Percentiles rank a stretch among this genome's conserved stretches.
Conservation (phyloP, 2,888 invertebrate species). For the Trachelus troglodyta region DNA sequence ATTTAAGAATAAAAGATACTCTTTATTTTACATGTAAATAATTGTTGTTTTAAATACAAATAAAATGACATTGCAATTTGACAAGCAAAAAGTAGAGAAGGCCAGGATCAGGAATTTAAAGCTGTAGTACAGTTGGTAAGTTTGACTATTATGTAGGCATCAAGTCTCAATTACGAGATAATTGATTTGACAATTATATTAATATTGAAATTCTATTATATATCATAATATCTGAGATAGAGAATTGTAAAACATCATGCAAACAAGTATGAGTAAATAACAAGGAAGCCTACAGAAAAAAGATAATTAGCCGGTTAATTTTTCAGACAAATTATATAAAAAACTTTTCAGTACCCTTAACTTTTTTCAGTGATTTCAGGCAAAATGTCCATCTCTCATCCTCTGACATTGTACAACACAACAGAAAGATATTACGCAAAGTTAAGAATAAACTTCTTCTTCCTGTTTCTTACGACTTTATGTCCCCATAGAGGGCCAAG, state of each 20-base stretch:
- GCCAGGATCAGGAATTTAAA: not conserved
- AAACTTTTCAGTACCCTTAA: slow-evolving; percentile 29
- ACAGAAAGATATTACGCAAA: not conserved
- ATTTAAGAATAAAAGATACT: not conserved
- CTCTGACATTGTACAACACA: slow-evolving; percentile 20
- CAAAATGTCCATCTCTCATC: slow-evolving; percentile 17
- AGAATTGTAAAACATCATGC: not conserved
- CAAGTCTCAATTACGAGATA: not conserved
- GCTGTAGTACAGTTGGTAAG: not conserved
- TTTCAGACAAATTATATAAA: not conserved
- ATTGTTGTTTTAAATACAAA: not conserved
- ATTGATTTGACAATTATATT: not conserved
- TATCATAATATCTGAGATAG: not conserved
- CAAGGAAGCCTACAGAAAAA: not conserved
- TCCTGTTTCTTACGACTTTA: too few relatives aligned
- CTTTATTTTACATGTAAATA: not conserved
- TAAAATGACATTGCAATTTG: too few relatives aligned
- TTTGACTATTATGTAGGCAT: not conserved
- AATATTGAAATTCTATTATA: not conserved
- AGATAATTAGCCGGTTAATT: not conserved
- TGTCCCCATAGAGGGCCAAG: too few relatives aligned
- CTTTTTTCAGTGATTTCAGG: slow-evolving; percentile 20
- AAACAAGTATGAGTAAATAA: not conserved
- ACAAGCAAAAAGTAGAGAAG: not conserved
- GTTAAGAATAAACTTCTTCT: too few relatives aligned